These are phyloP conservation scores for Poeciliopsis presidionis DNA, from an alignment of 2,797 vertebrate species.

Conservation along the genomic window DNA sequence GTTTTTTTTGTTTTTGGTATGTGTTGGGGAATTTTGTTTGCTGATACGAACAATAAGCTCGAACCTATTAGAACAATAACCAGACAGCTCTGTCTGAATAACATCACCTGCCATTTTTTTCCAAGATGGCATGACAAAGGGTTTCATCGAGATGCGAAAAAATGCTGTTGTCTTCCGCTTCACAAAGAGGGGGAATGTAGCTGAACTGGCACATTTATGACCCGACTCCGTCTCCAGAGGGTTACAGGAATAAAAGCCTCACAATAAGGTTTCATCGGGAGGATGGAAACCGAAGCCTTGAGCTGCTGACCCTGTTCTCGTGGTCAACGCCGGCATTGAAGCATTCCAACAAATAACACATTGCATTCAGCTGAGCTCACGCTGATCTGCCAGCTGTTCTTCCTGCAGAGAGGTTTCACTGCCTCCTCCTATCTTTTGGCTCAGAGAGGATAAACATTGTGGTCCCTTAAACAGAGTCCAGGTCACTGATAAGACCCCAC, in stretches of 20 bases:
- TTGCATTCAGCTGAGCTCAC: conserved; percentile 63
- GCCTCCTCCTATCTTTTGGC: conserved; percentile 15
- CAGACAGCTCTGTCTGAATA: conserved; percentile 49
- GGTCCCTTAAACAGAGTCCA: neutral
- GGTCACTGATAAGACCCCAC: conserved; percentile 23
- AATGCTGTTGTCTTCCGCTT: conserved; percentile 36
- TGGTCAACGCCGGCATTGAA: conserved; percentile 42
- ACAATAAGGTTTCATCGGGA: conserved; percentile 57
- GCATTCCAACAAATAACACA: conserved; percentile 65
- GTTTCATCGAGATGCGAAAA: conserved; percentile 46
- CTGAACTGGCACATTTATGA: conserved; percentile 68
- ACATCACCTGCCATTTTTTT: conserved; percentile 57
- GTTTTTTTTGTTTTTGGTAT: conserved; percentile 44
- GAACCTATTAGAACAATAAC: conserved; percentile 47
- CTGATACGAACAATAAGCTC: conserved; percentile 43
- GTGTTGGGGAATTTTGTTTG: conserved; percentile 53
- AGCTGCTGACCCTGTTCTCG: conserved; percentile 44
- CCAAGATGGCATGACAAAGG: conserved; percentile 46
- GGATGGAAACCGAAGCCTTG: conserved; percentile 61
- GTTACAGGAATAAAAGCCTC: conserved; percentile 26
- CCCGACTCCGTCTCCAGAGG: conserved; percentile 26
- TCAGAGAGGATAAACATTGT: neutral
- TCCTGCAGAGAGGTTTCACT: conserved; percentile 47
- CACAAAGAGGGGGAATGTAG: conserved; percentile 4
- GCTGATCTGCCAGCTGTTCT: conserved; percentile 32